Conservation (phyloP, 2,113 vertebrate species). For the Furnarius figulus region DNA sequence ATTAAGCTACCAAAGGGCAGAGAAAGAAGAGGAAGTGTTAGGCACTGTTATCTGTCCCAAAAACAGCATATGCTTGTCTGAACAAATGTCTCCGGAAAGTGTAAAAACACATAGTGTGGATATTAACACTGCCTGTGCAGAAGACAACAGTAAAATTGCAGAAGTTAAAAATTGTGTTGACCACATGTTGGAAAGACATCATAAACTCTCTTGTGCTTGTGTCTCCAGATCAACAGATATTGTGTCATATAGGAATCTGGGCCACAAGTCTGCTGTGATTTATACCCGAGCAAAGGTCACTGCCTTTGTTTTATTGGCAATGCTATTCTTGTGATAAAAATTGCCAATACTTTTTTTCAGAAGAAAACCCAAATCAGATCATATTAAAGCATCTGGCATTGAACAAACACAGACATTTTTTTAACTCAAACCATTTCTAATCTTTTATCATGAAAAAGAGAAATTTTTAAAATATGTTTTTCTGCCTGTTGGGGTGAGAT, state of each 20-base stretch:
- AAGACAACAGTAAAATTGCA: not conserved
- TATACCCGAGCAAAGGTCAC: not conserved
- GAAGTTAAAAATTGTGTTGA: not conserved
- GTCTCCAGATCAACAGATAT: not conserved
- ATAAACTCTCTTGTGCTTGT: not conserved
- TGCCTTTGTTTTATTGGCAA: not conserved
- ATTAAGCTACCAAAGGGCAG: not conserved
- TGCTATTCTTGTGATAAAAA: not conserved
- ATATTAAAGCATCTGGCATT: not conserved
- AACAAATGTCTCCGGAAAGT: not conserved
- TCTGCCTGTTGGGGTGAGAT: rapidly evolving
- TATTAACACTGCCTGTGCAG: not conserved
- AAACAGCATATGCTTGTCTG: not conserved
- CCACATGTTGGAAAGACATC: not conserved
- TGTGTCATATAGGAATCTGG: not conserved
- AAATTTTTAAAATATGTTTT: rapidly evolving
- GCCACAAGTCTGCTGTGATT: rapidly evolving
- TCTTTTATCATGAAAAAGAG: not conserved
- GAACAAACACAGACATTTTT: not conserved
- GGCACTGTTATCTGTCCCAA: not conserved
- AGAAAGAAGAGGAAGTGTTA: not conserved
- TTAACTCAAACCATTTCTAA: not conserved
- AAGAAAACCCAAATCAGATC: not conserved
- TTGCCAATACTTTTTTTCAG: not conserved
- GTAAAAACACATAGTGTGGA: rapidly evolving